Conservation (phyloP, 2,888 invertebrate genomes). For the Pheosia gnoma region DNA sequence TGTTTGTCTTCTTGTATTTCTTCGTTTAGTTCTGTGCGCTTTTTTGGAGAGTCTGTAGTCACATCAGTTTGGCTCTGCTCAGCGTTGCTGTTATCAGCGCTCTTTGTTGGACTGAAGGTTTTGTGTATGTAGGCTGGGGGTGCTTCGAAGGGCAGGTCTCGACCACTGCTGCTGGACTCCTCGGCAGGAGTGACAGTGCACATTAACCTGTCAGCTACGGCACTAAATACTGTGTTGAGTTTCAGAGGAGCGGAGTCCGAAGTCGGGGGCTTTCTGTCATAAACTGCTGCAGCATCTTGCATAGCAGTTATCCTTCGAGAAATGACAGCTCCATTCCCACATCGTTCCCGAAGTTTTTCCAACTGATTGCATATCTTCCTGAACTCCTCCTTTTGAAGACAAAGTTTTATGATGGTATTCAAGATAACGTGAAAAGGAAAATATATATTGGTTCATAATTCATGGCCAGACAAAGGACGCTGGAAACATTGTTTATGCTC, state of each 20-base stretch:
- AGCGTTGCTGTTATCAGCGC: slow-evolving; percentile 66
- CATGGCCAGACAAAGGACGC: not conserved
- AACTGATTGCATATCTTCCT: slow-evolving; percentile 91
- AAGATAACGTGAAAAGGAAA: not conserved
- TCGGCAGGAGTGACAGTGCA: slow-evolving; percentile 80
- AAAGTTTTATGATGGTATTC: slow-evolving; percentile 12
- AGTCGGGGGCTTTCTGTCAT: slow-evolving; percentile 80
- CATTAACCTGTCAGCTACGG: slow-evolving; percentile 80
- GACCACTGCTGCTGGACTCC: slow-evolving; percentile 78
- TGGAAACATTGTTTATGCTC: not conserved
- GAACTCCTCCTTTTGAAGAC: slow-evolving; percentile 89
- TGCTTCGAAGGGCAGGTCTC: slow-evolving; percentile 76
- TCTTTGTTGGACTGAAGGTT: slow-evolving; percentile 79
- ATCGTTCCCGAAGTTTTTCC: slow-evolving; percentile 90
- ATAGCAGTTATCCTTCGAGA: slow-evolving; percentile 91
- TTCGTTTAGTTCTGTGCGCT: slow-evolving; percentile 56
- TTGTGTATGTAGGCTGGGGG: slow-evolving; percentile 75
- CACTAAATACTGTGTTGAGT: slow-evolving; percentile 81
- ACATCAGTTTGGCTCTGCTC: slow-evolving; percentile 75
- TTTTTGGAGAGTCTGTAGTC: slow-evolving; percentile 73
- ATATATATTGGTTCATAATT: slow-evolving; percentile 1
- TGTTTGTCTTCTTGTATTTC: slow-evolving; percentile 65
- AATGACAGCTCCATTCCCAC: slow-evolving; percentile 89
- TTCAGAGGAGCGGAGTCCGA: slow-evolving; percentile 78
- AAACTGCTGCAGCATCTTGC: slow-evolving; percentile 89